A percentile compares a stretch with the other conserved stretches of the same genome.
phyloP scores from a whole-genome alignment of 2,797 vertebrate species.

The Limnodromus scolopaceus region DNA sequence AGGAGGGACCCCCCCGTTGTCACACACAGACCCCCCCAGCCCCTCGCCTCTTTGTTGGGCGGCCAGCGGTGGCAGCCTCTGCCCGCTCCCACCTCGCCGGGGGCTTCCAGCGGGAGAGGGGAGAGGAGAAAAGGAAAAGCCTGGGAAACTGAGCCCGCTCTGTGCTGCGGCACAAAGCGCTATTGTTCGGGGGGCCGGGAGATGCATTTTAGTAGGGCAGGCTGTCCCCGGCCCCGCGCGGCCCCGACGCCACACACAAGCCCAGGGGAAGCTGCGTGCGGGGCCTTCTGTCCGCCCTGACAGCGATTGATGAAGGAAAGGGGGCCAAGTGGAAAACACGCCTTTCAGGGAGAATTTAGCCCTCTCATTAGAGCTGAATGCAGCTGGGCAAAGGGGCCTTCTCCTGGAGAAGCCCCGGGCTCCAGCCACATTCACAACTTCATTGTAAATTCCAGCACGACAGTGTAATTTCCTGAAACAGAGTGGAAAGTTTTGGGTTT shows the following conservation, averaged over 20 bases:
- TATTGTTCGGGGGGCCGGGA: conserved; percentile 75
- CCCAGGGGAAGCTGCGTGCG: conserved; percentile 62
- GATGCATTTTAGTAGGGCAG: conserved; percentile 79
- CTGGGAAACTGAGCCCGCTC: conserved; percentile 81
- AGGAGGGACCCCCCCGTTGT: not conserved
- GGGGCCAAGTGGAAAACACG: conserved; percentile 58
- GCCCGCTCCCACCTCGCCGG: conserved; percentile 55
- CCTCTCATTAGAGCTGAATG: conserved; percentile 62
- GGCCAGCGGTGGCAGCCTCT: not conserved
- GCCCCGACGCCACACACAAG: conserved; percentile 60
- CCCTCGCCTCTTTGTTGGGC: conserved; percentile 55
- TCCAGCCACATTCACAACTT: conserved; percentile 48
- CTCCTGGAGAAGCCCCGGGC: conserved; percentile 1
- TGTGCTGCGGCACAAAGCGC: conserved; percentile 75
- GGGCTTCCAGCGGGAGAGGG: conserved; percentile 65
- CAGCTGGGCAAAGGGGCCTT: conserved; percentile 59
- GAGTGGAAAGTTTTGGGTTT: not conserved
- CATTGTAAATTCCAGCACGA: conserved; percentile 74
- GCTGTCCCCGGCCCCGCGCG: conserved; percentile 58
- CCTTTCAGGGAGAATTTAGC: conserved; percentile 55
- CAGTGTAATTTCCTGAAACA: conserved; percentile 70
- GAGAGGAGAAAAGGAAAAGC: conserved; percentile 64
- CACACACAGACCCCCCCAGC: not conserved
- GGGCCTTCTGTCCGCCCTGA: conserved; percentile 73
- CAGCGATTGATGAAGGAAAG: conserved; percentile 74